A percentile compares a stretch with the other conserved stretches of the same genome.
These are phyloP conservation scores for Marcusenius ussheri DNA, from an alignment of 2,113 vertebrate species.

Conservation along the genomic window DNA sequence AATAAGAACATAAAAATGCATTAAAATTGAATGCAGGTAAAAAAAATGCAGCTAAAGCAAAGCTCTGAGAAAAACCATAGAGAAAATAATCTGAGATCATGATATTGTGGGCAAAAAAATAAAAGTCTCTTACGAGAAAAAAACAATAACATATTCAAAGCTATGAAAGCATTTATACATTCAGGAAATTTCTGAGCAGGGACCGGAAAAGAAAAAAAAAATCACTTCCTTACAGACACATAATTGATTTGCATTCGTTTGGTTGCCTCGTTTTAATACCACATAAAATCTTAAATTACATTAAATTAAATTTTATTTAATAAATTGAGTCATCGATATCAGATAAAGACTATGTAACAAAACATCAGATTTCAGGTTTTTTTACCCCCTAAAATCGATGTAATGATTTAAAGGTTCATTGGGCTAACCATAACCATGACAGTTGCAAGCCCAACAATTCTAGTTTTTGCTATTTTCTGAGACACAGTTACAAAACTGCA, in stretches of 20 bases:
- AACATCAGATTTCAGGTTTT: conserved; percentile 41
- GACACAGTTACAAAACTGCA: conserved; percentile 10
- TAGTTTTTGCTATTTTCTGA: conserved; percentile 13
- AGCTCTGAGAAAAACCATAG: background rate
- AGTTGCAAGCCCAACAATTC: background rate
- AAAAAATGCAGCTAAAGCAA: conserved; percentile 32
- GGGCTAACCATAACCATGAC: background rate
- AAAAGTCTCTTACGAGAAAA: conserved; percentile 44
- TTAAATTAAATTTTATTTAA: conserved; percentile 39
- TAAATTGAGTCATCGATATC: conserved; percentile 45
- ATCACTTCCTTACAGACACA: conserved; percentile 13
- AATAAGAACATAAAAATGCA: conserved; percentile 64
- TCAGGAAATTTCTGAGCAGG: conserved; percentile 40
- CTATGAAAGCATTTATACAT: conserved; percentile 41
- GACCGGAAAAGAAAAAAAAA: conserved; percentile 21
- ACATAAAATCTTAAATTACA: conserved; percentile 33
- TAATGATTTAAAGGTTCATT: conserved; percentile 48
- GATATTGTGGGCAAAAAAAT: conserved; percentile 50
- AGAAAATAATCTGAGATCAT: conserved; percentile 49
- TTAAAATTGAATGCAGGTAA: conserved; percentile 58
- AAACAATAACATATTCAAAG: conserved; percentile 48
- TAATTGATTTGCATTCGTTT: conserved; percentile 24
- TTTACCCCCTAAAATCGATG: conserved; percentile 57
- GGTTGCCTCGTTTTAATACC: conserved; percentile 41
- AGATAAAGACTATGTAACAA: conserved; percentile 39